Conservation (phyloP, 2,113 vertebrate genomes). For the Vombatus ursinus region DNA sequence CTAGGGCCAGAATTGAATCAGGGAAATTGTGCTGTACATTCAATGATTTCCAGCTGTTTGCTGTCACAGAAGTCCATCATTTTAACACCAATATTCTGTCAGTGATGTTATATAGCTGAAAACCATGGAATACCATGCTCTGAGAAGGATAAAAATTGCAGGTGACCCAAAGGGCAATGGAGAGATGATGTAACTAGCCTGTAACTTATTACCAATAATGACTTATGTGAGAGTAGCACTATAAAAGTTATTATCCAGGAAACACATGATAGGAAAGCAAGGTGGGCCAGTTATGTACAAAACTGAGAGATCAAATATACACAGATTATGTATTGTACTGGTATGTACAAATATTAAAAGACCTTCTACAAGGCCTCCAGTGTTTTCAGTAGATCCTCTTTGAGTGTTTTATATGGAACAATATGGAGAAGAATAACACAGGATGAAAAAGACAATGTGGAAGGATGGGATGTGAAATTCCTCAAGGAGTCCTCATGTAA, state of each 20-base stretch:
- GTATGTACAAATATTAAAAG: not conserved
- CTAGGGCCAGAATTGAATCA: not conserved
- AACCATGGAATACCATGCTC: not conserved
- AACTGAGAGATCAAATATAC: not conserved
- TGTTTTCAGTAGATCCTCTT: not conserved
- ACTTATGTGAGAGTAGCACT: not conserved
- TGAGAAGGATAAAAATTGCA: not conserved
- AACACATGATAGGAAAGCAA: not conserved
- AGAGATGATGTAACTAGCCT: not conserved
- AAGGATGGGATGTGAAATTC: not conserved
- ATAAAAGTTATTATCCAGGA: not conserved
- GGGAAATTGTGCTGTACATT: not conserved
- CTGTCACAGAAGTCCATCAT: not conserved
- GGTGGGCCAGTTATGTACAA: not conserved
- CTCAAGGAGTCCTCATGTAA: not conserved
- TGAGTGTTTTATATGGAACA: not conserved
- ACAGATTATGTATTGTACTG: not conserved
- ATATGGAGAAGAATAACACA: not conserved
- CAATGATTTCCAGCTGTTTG: not conserved
- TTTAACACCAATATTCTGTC: not conserved
- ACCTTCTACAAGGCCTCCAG: not conserved
- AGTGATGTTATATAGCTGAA: not conserved
- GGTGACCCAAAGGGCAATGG: not conserved
- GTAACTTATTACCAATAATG: not conserved
- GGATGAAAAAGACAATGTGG: not conserved